Evolutionary conservation across 30 jellyfish, hydroid and myxozoan genomes (phyloP).

Genomic region (Cassiopea andromeda): DNA sequence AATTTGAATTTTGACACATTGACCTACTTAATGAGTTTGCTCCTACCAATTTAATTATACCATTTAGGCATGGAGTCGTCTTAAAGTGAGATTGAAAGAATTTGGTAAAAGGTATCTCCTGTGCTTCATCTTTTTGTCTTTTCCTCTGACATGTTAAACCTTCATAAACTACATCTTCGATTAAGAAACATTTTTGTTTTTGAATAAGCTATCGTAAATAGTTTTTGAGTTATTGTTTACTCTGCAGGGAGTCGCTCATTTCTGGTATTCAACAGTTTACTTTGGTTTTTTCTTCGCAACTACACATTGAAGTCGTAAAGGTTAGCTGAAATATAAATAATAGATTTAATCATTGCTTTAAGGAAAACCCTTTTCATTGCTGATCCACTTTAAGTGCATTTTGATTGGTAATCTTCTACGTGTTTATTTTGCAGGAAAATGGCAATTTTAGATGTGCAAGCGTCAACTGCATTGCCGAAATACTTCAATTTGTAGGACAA

Average conservation of each 20-base stretch:
- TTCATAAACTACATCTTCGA: no score
- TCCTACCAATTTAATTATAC: neutral
- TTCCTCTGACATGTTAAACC: no score
- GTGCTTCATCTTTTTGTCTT: no score
- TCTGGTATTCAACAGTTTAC: constrained; percentile 24
- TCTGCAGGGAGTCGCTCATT: constrained; percentile 22
- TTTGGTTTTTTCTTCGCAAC: neutral
- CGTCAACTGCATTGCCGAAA: constrained; percentile 21
- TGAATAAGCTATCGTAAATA: no score
- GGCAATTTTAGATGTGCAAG: neutral
- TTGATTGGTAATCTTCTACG: constrained; percentile 2
- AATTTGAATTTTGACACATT: no score
- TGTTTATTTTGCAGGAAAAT: neutral
- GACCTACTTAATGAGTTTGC: no score
- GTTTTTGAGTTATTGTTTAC: no score
- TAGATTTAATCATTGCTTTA: neutral
- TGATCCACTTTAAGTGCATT: neutral
- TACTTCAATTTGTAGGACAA: constrained; percentile 11
- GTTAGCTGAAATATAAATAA: neutral
- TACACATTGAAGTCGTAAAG: constrained; percentile 5
- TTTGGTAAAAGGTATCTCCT: constrained; percentile 10
- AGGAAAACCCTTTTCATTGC: neutral
- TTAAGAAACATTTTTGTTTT: no score
- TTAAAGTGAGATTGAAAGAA: neutral
- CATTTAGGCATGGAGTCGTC: constrained; percentile 25